Evolutionary conservation across 2,888 invertebrate species (phyloP), one percentile per base, ranked within the genome.

Genomic region (Malthinus flaveolus): DNA sequence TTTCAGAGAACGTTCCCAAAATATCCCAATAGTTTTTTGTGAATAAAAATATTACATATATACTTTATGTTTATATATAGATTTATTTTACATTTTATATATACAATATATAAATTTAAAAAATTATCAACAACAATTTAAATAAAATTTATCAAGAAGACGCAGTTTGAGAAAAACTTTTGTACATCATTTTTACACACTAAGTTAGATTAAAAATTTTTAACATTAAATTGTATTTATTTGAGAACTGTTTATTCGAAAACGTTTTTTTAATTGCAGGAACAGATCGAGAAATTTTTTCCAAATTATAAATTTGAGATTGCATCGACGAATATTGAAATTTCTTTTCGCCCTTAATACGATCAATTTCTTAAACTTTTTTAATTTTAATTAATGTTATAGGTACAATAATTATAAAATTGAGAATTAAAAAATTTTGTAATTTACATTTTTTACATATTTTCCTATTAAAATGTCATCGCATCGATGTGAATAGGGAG

Each of bases 1-100:
- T 13, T 39, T 50, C 12, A 42, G 51, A 57, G 39, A 57, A 56
- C 36, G 49, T 47, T 57, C 51, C 47, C 57, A 47, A 50, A 56
- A 52, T 12, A 60, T 51, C 56, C 48, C 56, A 60, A 49, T 32
- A 58, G 36, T 39, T 53, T 23, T 23, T 23, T 23, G 55, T 60
- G 60, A 36, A 53, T 52, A 58, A 49, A 59, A 60, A 49, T 60
- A 51, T 51, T 60, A 60, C 60, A 56, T 56, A 48, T 52, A 60
- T 52, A 60, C 44, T 44, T 52, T n/a, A 32, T 51, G 51, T 56
- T 55, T 35, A 32, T 52, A 59, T 49, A 60, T 49, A 13, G 39
- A 50, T 51, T 33, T 57, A 56, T 49, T 47, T 50, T 57, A 57
- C 56, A 57, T 32, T 47, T 52, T 58, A 45, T 56, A 45, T 56